These are phyloP conservation scores for Acrossocheilus fasciatus DNA, from an alignment of 2,797 vertebrate species.

Conservation along the genomic window DNA sequence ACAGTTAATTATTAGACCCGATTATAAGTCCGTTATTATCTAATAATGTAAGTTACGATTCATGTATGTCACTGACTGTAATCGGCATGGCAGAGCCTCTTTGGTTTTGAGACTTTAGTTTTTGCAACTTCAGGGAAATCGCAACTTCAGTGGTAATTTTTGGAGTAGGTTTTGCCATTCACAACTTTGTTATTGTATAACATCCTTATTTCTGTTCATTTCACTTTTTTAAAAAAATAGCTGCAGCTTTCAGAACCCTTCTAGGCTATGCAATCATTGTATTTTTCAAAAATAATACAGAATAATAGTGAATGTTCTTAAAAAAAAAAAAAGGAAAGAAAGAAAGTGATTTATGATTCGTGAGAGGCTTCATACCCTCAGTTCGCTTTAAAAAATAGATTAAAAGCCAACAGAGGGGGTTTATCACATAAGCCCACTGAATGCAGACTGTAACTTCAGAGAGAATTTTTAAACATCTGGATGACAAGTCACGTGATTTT, in stretches of 20 bases:
- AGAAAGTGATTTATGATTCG: conserved; percentile 5
- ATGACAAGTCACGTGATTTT: conserved; percentile 4
- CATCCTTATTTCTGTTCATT: background rate
- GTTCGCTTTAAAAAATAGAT: conserved; percentile 24
- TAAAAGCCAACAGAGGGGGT: conserved; percentile 12
- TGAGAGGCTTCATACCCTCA: conserved; percentile 3
- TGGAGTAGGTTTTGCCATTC: background rate
- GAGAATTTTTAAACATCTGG: conserved; percentile 23
- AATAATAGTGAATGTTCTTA: background rate
- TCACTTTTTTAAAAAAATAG: background rate
- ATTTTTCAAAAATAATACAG: background rate
- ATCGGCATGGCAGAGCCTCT: too few species aligned
- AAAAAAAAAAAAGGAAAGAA: background rate
- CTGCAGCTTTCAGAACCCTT: background rate
- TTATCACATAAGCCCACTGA: conserved; percentile 15
- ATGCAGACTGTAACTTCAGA: conserved; percentile 16
- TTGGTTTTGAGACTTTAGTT: too few species aligned
- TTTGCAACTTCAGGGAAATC: too few species aligned
- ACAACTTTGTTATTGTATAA: background rate
- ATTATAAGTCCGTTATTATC: too few species aligned
- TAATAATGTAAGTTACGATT: too few species aligned
- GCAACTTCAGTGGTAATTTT: background rate
- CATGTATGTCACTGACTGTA: too few species aligned
- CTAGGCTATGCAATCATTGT: background rate
- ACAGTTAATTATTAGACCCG: too few species aligned